Evolutionary conservation across 2,888 invertebrate species (phyloP).

Genomic region (Yponomeuta malinellus): DNA sequence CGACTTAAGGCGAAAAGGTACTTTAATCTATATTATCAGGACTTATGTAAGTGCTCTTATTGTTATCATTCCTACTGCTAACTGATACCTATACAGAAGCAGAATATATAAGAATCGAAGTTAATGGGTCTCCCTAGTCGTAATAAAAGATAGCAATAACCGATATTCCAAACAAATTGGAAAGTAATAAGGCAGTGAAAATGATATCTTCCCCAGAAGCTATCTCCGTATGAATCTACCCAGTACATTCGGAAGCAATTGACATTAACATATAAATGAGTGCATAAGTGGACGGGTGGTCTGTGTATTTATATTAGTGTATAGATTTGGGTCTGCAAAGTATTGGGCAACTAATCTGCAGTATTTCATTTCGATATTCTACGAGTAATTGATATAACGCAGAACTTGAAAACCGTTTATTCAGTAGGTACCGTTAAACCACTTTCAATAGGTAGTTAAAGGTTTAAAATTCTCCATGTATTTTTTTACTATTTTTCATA

Average conservation of each 20-base stretch:
- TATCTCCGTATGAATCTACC: slow-evolving; percentile 68
- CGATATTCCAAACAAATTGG: slow-evolving; percentile 72
- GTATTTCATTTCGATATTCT: slow-evolving; percentile 22
- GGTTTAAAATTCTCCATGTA: too few relatives aligned
- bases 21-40: slow-evolving; percentile 27
- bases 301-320: slow-evolving; percentile 13
- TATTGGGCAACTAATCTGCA: slow-evolving; percentile 47
- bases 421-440: too few relatives aligned
- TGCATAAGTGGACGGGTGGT: slow-evolving; percentile 64
- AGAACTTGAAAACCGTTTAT: too few relatives aligned
- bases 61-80: slow-evolving; percentile 20
- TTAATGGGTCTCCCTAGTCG: slow-evolving; percentile 43
- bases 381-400: too few relatives aligned
- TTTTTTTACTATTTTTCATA: too few relatives aligned
- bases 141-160: slow-evolving; percentile 66
- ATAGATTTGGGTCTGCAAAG: slow-evolving; percentile 10
- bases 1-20: slow-evolving; percentile 72
- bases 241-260: slow-evolving; percentile 50
- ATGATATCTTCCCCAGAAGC: slow-evolving; percentile 68
- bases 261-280: slow-evolving; percentile 74
- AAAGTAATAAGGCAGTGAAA: slow-evolving; percentile 75
- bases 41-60: slow-evolving; percentile 16
- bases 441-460: too few relatives aligned
- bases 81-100: slow-evolving; percentile 13
- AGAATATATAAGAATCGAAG: slow-evolving; percentile 26